Percentiles rank a stretch among this genome's conserved stretches.
These are phyloP conservation scores for Herminia tarsipennalis DNA, from an alignment of 2,888 invertebrate species.

Conservation along the genomic window DNA sequence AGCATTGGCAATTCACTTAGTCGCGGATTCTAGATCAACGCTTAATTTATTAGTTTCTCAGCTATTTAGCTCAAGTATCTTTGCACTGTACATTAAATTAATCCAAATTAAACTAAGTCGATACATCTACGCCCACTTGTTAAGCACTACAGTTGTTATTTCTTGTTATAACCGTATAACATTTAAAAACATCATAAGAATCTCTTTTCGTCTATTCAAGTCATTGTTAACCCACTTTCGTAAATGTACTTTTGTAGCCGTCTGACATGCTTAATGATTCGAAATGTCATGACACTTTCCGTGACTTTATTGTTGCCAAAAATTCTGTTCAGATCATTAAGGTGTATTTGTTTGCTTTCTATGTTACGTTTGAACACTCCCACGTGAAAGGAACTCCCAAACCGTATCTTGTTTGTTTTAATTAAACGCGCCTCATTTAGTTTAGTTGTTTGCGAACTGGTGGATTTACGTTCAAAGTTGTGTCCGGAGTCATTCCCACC, in stretches of 20 bases:
- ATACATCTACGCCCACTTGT: conserved; percentile 22
- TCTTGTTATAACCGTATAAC: conserved; percentile 28
- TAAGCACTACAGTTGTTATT: conserved; percentile 15
- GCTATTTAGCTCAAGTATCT: conserved; percentile 7
- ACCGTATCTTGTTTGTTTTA: conserved; percentile 24
- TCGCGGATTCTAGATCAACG: conserved; percentile 15
- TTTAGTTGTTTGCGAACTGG: conserved; percentile 33
- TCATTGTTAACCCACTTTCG: conserved; percentile 67
- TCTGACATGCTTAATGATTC: conserved; percentile 61
- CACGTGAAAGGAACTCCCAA: conserved; percentile 32
- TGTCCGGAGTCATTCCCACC: conserved; percentile 30
- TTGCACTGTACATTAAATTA: not conserved
- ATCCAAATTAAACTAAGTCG: conserved; percentile 16
- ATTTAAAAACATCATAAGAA: conserved; percentile 48
- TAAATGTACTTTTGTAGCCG: conserved; percentile 47
- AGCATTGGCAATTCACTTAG: conserved; percentile 19
- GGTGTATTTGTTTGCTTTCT: conserved; percentile 49
- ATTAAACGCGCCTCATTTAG: conserved; percentile 35
- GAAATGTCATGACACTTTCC: conserved; percentile 55
- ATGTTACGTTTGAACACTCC: conserved; percentile 35
- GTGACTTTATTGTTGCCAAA: conserved; percentile 61
- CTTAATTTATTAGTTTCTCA: conserved; percentile 7
- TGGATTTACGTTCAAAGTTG: conserved; percentile 32
- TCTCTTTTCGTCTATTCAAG: conserved; percentile 59
- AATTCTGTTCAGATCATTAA: conserved; percentile 56